Evolutionary conservation across 64 coral and sea anemone species (phyloP).

Genomic region (Montipora cactus): DNA sequence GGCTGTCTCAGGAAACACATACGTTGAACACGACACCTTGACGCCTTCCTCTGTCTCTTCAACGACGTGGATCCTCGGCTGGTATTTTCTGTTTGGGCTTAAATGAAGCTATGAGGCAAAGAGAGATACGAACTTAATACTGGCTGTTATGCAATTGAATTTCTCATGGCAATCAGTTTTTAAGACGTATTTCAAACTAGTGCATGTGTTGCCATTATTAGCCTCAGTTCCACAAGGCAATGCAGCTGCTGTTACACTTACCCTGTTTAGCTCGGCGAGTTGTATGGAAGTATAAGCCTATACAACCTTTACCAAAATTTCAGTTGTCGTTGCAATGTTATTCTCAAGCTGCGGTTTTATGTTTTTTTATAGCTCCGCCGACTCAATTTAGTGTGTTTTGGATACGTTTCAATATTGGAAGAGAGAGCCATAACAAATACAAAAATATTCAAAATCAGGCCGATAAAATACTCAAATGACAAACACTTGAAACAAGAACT

Average conservation of each 20-base stretch:
- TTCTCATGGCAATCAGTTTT: not conserved
- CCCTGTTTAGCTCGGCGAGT: no score
- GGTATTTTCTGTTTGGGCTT: slow-evolving; percentile 93
- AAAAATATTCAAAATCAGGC: not conserved
- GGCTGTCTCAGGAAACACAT: slow-evolving; percentile 89
- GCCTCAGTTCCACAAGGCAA: no score
- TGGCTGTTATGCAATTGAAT: not conserved
- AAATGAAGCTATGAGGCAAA: slow-evolving; percentile 72
- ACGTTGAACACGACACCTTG: slow-evolving; percentile 88
- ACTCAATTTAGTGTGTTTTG: not conserved
- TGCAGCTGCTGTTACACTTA: no score
- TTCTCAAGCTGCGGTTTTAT: not conserved
- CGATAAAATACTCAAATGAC: no score
- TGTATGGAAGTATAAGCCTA: no score
- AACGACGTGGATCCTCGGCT: slow-evolving; percentile 87
- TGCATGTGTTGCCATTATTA: no score
- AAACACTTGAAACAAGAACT: no score
- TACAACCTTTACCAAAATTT: no score
- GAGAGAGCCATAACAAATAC: not conserved
- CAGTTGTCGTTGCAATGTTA: not conserved
- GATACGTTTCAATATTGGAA: not conserved
- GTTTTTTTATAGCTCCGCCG: not conserved
- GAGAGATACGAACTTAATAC: not conserved
- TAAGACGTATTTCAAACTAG: not conserved
- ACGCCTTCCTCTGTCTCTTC: slow-evolving; percentile 88